Conservation (phyloP, 2,797 vertebrate genomes). For the Caiman crocodilus region DNA sequence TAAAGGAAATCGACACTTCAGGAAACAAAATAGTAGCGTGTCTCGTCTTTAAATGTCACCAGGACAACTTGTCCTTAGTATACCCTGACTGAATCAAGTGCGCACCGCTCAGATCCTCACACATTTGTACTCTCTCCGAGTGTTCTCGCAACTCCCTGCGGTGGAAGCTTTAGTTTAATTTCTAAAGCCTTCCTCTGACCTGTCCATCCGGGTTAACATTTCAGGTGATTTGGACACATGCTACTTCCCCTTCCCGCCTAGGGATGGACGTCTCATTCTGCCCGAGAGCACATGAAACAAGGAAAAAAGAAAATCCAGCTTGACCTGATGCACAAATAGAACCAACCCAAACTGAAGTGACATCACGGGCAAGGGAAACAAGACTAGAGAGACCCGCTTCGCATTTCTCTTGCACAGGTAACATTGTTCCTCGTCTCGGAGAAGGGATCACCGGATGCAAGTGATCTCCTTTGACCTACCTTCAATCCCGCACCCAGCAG, state of each 20-base stretch:
- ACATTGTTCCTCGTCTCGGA: not conserved
- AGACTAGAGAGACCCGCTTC: not conserved
- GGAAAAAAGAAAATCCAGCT: not conserved
- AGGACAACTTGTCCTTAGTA: not conserved
- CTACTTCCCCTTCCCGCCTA: not conserved
- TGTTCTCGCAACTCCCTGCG: not conserved
- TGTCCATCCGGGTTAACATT: not conserved
- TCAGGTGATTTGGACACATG: not conserved
- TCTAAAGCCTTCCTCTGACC: not conserved
- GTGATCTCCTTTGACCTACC: slow-evolving; percentile 73
- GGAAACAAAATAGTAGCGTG: too few species aligned
- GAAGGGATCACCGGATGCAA: too few species aligned
- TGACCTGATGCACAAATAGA: not conserved
- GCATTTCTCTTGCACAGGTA: not conserved
- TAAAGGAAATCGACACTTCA: too few species aligned
- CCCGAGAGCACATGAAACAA: not conserved
- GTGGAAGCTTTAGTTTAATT: not conserved
- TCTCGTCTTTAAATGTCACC: not conserved
- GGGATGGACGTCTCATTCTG: not conserved
- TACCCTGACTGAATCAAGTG: not conserved
- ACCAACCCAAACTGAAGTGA: not conserved
- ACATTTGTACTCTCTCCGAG: not conserved
- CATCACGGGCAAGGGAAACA: not conserved
- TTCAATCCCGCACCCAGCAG: slow-evolving; percentile 59
- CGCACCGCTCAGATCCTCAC: fast-evolving